Conservation (phyloP, 2,888 invertebrate species). For the Spatulosminthurus flaviceps region DNA sequence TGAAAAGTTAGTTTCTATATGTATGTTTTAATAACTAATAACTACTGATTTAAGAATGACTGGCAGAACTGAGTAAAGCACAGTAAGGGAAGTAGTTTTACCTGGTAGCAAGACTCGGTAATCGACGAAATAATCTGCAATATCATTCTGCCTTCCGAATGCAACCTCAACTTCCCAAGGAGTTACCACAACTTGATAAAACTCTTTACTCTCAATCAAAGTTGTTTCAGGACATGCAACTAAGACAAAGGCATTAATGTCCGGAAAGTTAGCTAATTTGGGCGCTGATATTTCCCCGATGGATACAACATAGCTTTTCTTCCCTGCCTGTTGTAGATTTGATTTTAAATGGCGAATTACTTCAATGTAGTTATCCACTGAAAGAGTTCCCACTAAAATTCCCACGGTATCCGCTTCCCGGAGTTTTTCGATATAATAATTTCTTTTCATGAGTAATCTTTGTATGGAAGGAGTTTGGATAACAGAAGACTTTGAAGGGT, state of each 20-base stretch:
- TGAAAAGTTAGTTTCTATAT: too few species aligned
- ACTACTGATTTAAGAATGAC: too few species aligned
- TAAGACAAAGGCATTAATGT: slow-evolving; percentile 91
- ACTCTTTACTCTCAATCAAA: slow-evolving; percentile 75
- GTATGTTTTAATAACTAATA: too few species aligned
- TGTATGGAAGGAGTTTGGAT: slow-evolving; percentile 65
- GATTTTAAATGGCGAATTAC: slow-evolving; percentile 79
- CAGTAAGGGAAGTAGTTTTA: too few species aligned
- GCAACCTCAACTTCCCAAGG: slow-evolving; percentile 89
- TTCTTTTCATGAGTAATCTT: slow-evolving; percentile 79
- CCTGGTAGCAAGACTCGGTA: slow-evolving; percentile 79
- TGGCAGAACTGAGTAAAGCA: too few species aligned
- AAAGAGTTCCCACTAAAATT: slow-evolving; percentile 89
- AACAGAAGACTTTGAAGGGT: slow-evolving; percentile 64
- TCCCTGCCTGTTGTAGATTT: slow-evolving; percentile 78
- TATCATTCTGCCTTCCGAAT: slow-evolving; percentile 69
- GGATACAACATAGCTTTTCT: slow-evolving; percentile 89
- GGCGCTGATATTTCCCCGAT: slow-evolving; percentile 95
- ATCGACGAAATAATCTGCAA: slow-evolving; percentile 75
- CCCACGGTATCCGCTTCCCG: slow-evolving; percentile 89
- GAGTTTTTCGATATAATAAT: slow-evolving; percentile 87
- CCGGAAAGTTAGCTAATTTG: slow-evolving; percentile 94
- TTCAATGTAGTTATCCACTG: slow-evolving; percentile 80
- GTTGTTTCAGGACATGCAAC: slow-evolving; percentile 92
- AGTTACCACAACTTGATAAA: slow-evolving; percentile 88